Evolutionary conservation across 2,113 vertebrate species (phyloP), one percentile per base, ranked within the genome.

Genomic region (Acrocephalus kingi): DNA sequence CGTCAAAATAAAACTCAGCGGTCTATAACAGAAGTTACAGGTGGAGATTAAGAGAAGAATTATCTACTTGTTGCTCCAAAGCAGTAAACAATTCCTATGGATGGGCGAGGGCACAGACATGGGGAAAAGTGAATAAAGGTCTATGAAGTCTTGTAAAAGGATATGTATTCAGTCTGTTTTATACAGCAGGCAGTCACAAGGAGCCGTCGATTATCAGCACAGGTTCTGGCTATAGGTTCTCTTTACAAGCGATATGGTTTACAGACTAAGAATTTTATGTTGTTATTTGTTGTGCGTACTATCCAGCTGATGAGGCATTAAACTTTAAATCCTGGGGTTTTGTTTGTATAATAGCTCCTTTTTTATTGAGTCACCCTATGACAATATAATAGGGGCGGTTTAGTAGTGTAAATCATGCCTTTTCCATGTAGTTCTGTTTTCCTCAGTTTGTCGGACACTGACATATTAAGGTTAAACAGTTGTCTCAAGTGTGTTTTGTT

Each of bases 211-310:
- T 77, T 79, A 43, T 3, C 64, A 61, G 39, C 52, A 33, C 35
- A 37, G 56, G 79, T 51, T 78, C 55, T 67, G 68, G 10, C 64
- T 54, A 0, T 23, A 46, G 66, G 23, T 28, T 51, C 16, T 51
- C 39, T 78, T 55, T 24, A 2, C 46, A 78, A 63, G 66, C 1
- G 0, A 24, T 39, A 54, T 39, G 49, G 54, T 82, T 96, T 95
- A 79, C 23, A 61, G 46, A 82, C 41, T 72, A 54, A 84, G 87
- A 86, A 56, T 75, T 93, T 89, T 85, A 58, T 85, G 67, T 62
- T 63, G n/a, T 20, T 73, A 3, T 84, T 94, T 68, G 62, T 77
- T 5, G 5, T 20, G 27, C 1, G 1, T 68, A 5, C 49, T 81
- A 51, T 51, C 21, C 45, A 48, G 45, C 1, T 78, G 71, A 21